Conservation (phyloP, 2,113 vertebrate genomes). For the Oreochromis niloticus region DNA sequence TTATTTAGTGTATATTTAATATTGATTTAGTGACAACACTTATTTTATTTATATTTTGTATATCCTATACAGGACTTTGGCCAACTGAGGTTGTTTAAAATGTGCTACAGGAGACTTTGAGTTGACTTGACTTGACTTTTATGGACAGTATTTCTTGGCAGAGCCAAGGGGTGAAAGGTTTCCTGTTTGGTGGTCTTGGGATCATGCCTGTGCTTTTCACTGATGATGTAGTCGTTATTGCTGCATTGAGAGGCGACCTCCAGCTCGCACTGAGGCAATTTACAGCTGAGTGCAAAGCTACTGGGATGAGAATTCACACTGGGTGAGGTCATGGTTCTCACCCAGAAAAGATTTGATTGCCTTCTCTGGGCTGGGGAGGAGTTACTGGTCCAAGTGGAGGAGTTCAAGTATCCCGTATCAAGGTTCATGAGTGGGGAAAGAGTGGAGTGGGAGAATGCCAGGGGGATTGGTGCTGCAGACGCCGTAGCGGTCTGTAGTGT, state of each 20-base stretch:
- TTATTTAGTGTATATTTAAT: background rate
- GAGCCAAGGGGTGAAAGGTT: background rate
- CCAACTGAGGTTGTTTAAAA: background rate
- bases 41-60: background rate
- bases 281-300: background rate
- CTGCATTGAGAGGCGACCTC: background rate
- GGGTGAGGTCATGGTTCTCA: background rate
- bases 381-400: background rate
- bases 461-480: background rate
- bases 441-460: background rate
- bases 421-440: background rate
- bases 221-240: background rate
- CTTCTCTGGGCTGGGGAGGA: background rate
- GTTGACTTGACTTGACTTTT: background rate
- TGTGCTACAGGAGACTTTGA: background rate
- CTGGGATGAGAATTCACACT: background rate
- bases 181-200: background rate
- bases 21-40: background rate
- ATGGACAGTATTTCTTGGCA: background rate
- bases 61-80: background rate
- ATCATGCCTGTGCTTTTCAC: background rate
- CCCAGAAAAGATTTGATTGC: background rate
- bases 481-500: background rate
- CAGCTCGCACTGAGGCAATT: background rate
- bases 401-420: background rate